Percentiles rank a stretch among this genome's conserved stretches.
Evolutionary conservation across 2,797 vertebrate genomes (phyloP).

Genomic region (Glyptemys insculpta): DNA sequence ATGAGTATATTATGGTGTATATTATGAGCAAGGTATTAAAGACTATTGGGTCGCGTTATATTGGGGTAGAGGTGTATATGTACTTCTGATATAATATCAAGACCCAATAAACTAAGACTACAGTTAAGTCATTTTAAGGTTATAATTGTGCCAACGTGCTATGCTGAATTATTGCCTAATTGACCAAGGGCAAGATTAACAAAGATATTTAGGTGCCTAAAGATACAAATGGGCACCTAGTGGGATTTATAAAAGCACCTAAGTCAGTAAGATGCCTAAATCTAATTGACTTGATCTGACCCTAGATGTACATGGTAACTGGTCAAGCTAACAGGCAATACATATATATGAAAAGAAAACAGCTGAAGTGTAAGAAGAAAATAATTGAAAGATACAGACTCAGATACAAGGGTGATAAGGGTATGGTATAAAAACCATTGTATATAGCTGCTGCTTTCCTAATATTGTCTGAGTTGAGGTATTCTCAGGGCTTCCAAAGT

Average conservation of each 20-base stretch:
- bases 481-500: not conserved
- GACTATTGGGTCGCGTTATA: not conserved
- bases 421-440: not conserved
- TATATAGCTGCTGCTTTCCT: not conserved
- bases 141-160: not conserved
- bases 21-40: not conserved
- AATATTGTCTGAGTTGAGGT: accelerated
- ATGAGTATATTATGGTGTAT: not conserved
- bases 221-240: not conserved
- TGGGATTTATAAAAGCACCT: no score
- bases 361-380: not conserved
- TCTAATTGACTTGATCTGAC: not conserved
- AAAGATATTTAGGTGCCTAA: not conserved
- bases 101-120: not conserved
- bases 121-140: not conserved
- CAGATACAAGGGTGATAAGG: not conserved
- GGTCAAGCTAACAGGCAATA: not conserved
- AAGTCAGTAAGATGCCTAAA: not conserved
- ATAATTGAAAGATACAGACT: not conserved
- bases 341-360: not conserved
- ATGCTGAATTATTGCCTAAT: not conserved
- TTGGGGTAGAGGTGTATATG: no score
- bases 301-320: not conserved
- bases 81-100: not conserved
- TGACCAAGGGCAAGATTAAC: not conserved